Percentiles rank a stretch among this genome's conserved stretches.
Conservation (phyloP, 1,140 invertebrate species). For the Saccostrea glomerata region DNA sequence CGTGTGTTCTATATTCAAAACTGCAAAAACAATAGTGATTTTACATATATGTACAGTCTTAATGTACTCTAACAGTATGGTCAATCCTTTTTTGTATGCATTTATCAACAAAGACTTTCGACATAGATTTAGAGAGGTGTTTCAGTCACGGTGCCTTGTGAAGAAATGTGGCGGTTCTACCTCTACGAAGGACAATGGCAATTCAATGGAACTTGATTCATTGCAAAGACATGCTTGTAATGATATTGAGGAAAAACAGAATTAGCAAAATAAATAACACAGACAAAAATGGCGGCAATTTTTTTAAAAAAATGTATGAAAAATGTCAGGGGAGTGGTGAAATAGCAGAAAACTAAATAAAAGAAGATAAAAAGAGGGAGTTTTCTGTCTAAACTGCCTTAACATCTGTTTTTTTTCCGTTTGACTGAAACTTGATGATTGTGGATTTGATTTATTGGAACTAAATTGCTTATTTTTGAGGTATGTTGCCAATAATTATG, state of each 20-base stretch:
- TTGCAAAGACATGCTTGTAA: background rate
- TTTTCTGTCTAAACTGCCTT: too few species aligned
- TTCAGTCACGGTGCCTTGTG: conserved; percentile 70
- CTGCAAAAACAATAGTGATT: conserved; percentile 44
- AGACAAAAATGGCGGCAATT: too few species aligned
- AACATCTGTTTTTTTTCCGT: too few species aligned
- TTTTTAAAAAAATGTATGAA: too few species aligned
- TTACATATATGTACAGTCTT: conserved; percentile 64
- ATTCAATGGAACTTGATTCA: conserved; percentile 6
- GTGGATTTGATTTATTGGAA: too few species aligned
- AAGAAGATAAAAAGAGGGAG: too few species aligned
- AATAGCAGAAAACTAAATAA: too few species aligned
- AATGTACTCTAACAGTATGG: conserved; percentile 81
- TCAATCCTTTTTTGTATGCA: conserved; percentile 89
- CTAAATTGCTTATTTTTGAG: too few species aligned
- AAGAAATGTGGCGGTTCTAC: background rate
- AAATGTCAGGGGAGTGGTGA: too few species aligned
- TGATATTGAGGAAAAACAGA: background rate
- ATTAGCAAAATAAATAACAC: too few species aligned
- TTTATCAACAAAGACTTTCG: conserved; percentile 89
- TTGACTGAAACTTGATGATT: too few species aligned
- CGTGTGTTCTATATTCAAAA: background rate
- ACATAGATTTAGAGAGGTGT: conserved; percentile 87
- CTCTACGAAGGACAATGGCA: background rate
- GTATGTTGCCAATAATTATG: too few species aligned